Conservation (phyloP, 2,888 invertebrate species). For the Metellina segmentata region DNA sequence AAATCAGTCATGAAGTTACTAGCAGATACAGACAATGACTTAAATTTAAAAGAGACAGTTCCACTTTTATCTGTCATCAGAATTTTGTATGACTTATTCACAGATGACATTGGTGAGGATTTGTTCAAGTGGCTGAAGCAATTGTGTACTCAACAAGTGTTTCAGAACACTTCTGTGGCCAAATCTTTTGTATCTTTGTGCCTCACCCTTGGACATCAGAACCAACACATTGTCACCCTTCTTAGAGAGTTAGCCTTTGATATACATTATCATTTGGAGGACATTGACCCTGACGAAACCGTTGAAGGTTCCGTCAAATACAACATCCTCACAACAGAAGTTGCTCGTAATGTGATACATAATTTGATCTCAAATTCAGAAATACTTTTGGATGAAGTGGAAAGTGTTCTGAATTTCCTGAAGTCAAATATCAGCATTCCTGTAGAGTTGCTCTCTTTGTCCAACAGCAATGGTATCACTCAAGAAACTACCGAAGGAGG, state of each 20-base stretch:
- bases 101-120: slow-evolving; percentile 40
- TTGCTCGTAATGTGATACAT: slow-evolving; percentile 26
- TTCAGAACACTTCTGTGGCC: slow-evolving; percentile 56
- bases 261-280: slow-evolving; percentile 70
- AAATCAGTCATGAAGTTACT: slow-evolving; percentile 62
- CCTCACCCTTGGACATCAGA: slow-evolving; percentile 67
- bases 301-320: slow-evolving; percentile 45
- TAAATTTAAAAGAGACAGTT: slow-evolving; percentile 53
- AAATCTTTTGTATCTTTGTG: slow-evolving; percentile 68
- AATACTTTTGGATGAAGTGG: slow-evolving; percentile 62
- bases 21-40: slow-evolving; percentile 64
- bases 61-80: slow-evolving; percentile 64
- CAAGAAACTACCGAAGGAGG: slow-evolving; percentile 49
- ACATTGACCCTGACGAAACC: slow-evolving; percentile 66
- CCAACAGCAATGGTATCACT: neutral
- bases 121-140: slow-evolving; percentile 70
- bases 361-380: slow-evolving; percentile 57
- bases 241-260: slow-evolving; percentile 69
- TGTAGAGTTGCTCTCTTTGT: slow-evolving; percentile 19
- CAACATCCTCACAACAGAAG: slow-evolving; percentile 53
- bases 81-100: slow-evolving; percentile 37
- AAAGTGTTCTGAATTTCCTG: slow-evolving; percentile 63
- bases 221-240: slow-evolving; percentile 30
- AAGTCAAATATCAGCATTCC: slow-evolving; percentile 45
- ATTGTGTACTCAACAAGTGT: slow-evolving; percentile 67